These are phyloP conservation scores for Labia minor DNA, from an alignment of 2,888 invertebrate species.

Conservation along the genomic window DNA sequence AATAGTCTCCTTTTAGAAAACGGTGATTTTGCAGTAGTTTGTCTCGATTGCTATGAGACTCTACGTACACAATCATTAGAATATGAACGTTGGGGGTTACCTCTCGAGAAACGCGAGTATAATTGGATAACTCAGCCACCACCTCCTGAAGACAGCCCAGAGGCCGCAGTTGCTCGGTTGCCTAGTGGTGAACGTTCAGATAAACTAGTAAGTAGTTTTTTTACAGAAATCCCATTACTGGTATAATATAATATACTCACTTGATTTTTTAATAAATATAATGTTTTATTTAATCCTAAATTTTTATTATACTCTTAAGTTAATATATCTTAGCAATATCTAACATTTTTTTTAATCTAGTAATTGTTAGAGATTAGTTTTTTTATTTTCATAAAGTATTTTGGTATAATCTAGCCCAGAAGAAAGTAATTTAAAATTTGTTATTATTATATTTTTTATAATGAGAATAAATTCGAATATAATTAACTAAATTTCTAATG, in stretches of 20 bases:
- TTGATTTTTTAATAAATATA: not conserved
- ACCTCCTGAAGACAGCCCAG: slow-evolving; percentile 81
- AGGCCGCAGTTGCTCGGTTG: slow-evolving; percentile 68
- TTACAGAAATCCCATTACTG: too few species aligned
- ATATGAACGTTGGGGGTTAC: slow-evolving; percentile 81
- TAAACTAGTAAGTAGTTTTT: slow-evolving; percentile 49
- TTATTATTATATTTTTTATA: too few species aligned
- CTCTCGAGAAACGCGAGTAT: slow-evolving; percentile 80
- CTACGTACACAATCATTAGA: slow-evolving; percentile 81
- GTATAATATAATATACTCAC: not conserved
- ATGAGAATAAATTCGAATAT: too few species aligned
- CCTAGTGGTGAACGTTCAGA: slow-evolving; percentile 78
- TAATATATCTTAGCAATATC: slow-evolving; percentile 15
- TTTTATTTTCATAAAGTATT: too few species aligned
- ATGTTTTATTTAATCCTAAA: too few species aligned
- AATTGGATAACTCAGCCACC: slow-evolving; percentile 91
- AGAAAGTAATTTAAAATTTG: too few species aligned
- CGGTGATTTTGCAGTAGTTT: slow-evolving; percentile 82
- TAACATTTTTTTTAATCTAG: slow-evolving; percentile 5
- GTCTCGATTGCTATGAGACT: slow-evolving; percentile 86
- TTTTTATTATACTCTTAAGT: slow-evolving; percentile 14
- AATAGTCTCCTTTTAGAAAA: slow-evolving; percentile 76
- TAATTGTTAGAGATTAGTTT: too few species aligned
- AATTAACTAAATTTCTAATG: too few species aligned
- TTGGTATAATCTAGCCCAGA: too few species aligned